Conservation (phyloP, 2,888 invertebrate genomes). For the Caenorhabditis becei region DNA sequence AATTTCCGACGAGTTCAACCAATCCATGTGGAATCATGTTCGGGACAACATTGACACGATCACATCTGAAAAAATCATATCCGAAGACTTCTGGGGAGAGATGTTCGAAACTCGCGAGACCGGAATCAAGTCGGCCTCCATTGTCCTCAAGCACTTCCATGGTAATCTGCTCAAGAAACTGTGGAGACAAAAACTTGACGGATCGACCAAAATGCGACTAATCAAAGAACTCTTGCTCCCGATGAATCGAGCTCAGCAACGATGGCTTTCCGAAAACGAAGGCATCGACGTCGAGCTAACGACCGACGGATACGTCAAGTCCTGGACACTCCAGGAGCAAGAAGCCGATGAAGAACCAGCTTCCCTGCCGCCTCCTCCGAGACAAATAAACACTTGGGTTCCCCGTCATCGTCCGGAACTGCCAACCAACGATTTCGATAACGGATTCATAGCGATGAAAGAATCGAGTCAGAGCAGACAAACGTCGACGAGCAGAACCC, state of each 20-base stretch:
- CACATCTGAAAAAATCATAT: neutral
- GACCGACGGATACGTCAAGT: neutral
- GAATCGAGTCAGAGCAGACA: neutral
- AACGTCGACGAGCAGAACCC: conserved; percentile 1
- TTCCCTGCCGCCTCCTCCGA: neutral
- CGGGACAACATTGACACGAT: neutral
- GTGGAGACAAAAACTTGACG: neutral
- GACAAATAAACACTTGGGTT: conserved; percentile 10
- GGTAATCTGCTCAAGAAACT: conserved; percentile 9
- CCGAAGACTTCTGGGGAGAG: conserved; percentile 18
- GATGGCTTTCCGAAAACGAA: conserved; percentile 22
- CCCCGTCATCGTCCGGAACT: neutral
- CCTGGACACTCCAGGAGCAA: neutral
- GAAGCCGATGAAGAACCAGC: neutral
- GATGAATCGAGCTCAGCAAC: neutral
- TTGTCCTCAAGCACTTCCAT: conserved; percentile 11
- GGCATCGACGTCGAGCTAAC: conserved; percentile 6
- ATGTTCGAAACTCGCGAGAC: neutral
- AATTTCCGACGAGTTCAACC: conserved; percentile 5
- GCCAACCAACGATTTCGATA: neutral
- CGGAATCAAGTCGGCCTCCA: neutral
- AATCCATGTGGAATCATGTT: conserved; percentile 18
- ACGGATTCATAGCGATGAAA: neutral
- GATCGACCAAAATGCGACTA: neutral
- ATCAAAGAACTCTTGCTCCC: conserved; percentile 16